A percentile compares a stretch with the other conserved stretches of the same genome.
Conservation (phyloP, 2,113 vertebrate species). For the Ailuropoda melanoleuca region DNA sequence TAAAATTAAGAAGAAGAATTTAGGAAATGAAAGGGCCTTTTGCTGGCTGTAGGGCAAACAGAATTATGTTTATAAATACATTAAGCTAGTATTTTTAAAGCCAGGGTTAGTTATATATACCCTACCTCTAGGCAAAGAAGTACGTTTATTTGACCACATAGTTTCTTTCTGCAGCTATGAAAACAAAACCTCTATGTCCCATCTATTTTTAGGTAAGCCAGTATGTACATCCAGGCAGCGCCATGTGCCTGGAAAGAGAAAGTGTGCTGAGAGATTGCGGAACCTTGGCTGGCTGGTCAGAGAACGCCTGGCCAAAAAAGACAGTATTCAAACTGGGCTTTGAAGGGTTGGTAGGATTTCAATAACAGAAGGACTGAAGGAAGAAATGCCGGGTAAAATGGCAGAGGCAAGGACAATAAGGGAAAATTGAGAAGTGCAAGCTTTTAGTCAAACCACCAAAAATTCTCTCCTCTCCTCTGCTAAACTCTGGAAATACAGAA, state of each 20-base stretch:
- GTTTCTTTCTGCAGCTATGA: constrained; percentile 3
- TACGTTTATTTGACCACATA: neutral
- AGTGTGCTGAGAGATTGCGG: neutral
- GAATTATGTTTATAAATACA: constrained; percentile 37
- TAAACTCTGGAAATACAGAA: neutral
- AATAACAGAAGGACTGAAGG: neutral
- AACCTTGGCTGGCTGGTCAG: neutral
- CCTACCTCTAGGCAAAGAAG: neutral
- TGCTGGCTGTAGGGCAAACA: neutral
- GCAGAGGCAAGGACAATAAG: neutral
- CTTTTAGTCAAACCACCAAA: neutral
- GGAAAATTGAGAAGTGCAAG: neutral
- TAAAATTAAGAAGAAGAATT: constrained; percentile 41
- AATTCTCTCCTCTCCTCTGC: neutral
- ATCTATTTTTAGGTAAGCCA: neutral
- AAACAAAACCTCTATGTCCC: neutral
- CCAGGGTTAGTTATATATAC: neutral
- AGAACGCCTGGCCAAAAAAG: neutral
- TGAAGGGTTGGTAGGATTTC: neutral
- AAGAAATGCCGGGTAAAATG: neutral
- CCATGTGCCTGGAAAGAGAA: neutral
- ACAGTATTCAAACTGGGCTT: neutral
- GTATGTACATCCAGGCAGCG: neutral
- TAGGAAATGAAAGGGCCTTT: neutral
- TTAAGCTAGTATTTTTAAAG: constrained; percentile 9